phyloP scores from a whole-genome alignment of 2,113 vertebrate species.

The Elephas maximus region DNA sequence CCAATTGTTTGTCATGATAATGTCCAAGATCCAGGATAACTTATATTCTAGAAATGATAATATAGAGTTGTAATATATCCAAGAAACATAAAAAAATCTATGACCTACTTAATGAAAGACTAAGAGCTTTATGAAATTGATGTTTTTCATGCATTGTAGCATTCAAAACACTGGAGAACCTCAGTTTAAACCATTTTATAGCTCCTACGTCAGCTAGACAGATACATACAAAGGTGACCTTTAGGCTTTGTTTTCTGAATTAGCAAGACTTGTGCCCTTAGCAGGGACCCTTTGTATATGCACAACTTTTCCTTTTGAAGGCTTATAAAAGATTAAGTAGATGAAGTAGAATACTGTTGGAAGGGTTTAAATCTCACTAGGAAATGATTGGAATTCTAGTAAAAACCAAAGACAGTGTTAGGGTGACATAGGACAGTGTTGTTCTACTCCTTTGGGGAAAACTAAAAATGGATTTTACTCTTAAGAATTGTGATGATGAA shows the following conservation, averaged over 20 bases:
- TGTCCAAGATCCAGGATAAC: slow-evolving; percentile 8
- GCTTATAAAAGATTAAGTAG: slow-evolving; percentile 2
- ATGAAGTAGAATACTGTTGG: not conserved
- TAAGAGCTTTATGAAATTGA: slow-evolving; percentile 37
- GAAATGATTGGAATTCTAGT: not conserved
- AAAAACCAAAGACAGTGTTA: slow-evolving; percentile 32
- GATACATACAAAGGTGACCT: not conserved
- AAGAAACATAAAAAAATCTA: not conserved
- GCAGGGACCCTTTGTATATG: not conserved
- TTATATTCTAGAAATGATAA: slow-evolving; percentile 40
- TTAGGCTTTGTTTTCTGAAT: slow-evolving; percentile 3
- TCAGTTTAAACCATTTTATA: not conserved
- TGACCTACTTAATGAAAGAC: not conserved
- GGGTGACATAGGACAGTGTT: not conserved
- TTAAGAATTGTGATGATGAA: slow-evolving; percentile 11
- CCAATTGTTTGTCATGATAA: slow-evolving; percentile 34
- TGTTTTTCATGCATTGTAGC: not conserved
- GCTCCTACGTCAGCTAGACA: not conserved
- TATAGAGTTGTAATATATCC: not conserved
- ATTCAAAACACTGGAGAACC: slow-evolving; percentile 13
- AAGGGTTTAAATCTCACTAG: not conserved
- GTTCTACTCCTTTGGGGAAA: slow-evolving; percentile 37
- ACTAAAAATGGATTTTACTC: slow-evolving; percentile 52
- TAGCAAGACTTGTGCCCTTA: not conserved
- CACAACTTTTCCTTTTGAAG: not conserved